Percentiles rank a stretch among this genome's conserved stretches.
Conservation (phyloP, 2,113 vertebrate genomes). For the Ophthalmolycus amberensis region DNA sequence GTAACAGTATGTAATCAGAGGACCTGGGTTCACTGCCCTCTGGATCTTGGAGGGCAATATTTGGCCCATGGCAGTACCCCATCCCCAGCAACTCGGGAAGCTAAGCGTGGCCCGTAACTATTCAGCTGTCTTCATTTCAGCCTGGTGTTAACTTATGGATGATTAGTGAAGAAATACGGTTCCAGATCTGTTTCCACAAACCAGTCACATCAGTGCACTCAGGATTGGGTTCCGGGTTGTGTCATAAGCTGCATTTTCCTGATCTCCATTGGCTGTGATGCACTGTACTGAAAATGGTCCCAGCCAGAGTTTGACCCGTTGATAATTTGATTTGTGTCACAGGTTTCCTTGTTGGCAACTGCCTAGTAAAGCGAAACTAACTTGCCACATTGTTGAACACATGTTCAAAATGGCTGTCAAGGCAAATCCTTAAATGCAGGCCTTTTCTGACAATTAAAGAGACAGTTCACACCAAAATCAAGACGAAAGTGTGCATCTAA, state of each 20-base stretch:
- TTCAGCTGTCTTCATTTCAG: background rate
- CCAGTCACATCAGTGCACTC: background rate
- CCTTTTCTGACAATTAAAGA: background rate
- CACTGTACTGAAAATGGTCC: background rate
- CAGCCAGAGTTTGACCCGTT: background rate
- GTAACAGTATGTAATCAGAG: background rate
- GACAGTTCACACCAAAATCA: background rate
- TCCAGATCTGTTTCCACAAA: background rate
- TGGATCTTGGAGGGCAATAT: background rate
- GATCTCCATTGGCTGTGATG: background rate
- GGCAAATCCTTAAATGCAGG: background rate
- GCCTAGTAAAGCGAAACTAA: background rate
- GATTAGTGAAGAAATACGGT: background rate
- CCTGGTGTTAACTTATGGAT: constrained; percentile 20
- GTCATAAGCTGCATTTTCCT: background rate
- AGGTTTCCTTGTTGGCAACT: background rate
- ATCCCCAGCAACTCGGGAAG: background rate
- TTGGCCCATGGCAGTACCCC: background rate
- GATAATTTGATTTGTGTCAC: background rate
- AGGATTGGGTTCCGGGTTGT: background rate
- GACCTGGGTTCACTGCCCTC: background rate
- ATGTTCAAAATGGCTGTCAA: background rate
- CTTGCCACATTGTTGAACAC: background rate
- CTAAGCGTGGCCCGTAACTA: background rate
- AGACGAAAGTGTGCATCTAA: no score